These are phyloP conservation scores for Tiliacea aurago DNA, from an alignment of 2,888 invertebrate genomes.

Conservation along the genomic window DNA sequence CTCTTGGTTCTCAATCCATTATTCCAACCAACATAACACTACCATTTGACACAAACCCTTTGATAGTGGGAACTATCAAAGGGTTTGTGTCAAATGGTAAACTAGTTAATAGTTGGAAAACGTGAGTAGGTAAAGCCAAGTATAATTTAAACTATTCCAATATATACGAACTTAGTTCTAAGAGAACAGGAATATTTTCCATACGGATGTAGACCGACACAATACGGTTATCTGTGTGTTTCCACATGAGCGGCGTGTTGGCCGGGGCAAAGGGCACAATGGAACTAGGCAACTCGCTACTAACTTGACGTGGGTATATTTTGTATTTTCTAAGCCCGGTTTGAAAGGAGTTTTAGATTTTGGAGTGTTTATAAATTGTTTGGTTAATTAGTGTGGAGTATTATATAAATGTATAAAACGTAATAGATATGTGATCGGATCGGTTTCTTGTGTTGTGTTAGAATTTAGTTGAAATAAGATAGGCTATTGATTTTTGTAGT, in stretches of 20 bases:
- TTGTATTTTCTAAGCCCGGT: constrained; percentile 26
- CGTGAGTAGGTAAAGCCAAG: neutral
- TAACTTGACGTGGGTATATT: constrained; percentile 26
- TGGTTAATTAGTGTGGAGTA: neutral
- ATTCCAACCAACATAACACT: neutral
- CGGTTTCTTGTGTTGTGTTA: neutral
- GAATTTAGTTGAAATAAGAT: too few relatives aligned
- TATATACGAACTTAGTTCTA: constrained; percentile 27
- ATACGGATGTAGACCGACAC: constrained; percentile 26
- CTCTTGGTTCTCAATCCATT: neutral
- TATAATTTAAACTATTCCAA: constrained; percentile 46
- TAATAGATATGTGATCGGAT: neutral
- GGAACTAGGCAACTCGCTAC: constrained; percentile 21
- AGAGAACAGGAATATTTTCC: constrained; percentile 44
- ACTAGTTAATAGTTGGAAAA: constrained; percentile 5
- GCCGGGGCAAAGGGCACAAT: constrained; percentile 51
- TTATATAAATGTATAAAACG: too few relatives aligned
- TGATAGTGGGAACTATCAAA: too few relatives aligned
- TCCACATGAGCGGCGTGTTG: constrained; percentile 45
- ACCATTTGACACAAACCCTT: constrained; percentile 5
- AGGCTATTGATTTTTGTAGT: too few relatives aligned
- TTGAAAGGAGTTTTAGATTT: constrained; percentile 13
- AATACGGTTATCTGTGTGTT: constrained; percentile 45
- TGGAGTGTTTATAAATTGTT: constrained; percentile 7
- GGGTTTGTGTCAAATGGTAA: too few relatives aligned